Base-by-base conservation (phyloP, 2,888 invertebrate species). In the Apotomis betuletana region DNA sequence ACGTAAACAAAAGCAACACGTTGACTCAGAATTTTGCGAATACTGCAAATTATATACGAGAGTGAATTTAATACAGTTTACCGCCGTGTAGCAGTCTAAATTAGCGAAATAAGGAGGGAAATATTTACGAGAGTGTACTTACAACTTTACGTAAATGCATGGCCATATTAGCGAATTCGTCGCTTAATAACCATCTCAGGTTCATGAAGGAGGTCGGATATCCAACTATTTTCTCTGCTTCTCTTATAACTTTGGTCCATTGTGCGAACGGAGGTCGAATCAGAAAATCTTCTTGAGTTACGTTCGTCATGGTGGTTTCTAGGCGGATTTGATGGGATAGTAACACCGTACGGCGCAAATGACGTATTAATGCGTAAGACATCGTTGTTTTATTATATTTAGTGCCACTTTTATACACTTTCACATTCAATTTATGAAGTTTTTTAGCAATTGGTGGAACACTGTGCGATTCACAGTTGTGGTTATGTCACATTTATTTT, bases 141-240 rank as follows among this genome's bases (percentile, higher is more conserved):
- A 94, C 94, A 75, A 94, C 89, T 86, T 93, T 93, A 9, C 93
- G 88, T 74, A 94, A 87, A 85, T 94, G 93, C 90, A 93, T 88
- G 57, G 94, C 94, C 80, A 94, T 87, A 91, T 95, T 95, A 74
- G 94, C 94, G 81, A 95, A 94, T 91, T 95, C 95, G 83, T 95
- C 95, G 84, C 94, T 94, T 77, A 94, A 90, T 80, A 94, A 87
- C 95, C 95, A 95, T 87, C 94, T 89, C 80, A 94, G 88, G 83
- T 94, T 94, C 92, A 94, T 94, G 80, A 94, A 94, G 75, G 94
- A 94, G 84, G 95, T 94, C 76, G 95, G 94, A 87, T 95, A 90
- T 78, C 94, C 92, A 68, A 93, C 94, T 76, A 94, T 90, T 77
- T 92, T 93, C 75, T 94, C 94, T 57, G 94, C 94, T 82, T 93